Evolutionary conservation across 2,888 invertebrate species (phyloP).

Genomic region (Bembecia ichneumoniformis): DNA sequence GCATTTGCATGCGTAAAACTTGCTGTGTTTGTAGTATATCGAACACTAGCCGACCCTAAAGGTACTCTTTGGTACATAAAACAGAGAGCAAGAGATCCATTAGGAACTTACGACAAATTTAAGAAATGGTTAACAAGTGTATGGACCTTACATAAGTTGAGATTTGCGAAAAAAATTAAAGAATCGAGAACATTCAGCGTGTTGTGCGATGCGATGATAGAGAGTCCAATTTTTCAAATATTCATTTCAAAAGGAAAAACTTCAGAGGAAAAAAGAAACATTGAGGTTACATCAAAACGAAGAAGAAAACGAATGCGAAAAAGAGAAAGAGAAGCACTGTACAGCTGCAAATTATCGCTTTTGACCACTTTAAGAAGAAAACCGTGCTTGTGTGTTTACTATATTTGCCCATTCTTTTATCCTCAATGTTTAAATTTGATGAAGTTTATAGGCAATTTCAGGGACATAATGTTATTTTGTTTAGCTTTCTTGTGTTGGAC

Average conservation of each 20-base stretch:
- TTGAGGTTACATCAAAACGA: slow-evolving; percentile 13
- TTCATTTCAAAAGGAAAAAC: slow-evolving; percentile 27
- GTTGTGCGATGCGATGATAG: slow-evolving; percentile 24
- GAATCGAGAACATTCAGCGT: slow-evolving; percentile 26
- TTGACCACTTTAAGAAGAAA: slow-evolving; percentile 31
- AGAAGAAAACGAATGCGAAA: slow-evolving; percentile 22
- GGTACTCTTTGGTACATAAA: slow-evolving; percentile 16
- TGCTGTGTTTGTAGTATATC: no score
- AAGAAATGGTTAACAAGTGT: slow-evolving; percentile 13
- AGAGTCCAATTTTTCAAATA: slow-evolving; percentile 18
- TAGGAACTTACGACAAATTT: slow-evolving; percentile 15
- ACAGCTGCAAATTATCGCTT: slow-evolving; percentile 26
- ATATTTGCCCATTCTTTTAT: slow-evolving; percentile 37
- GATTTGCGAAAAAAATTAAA: slow-evolving; percentile 20
- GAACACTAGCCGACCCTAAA: slow-evolving; percentile 21
- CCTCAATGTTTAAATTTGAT: slow-evolving; percentile 33
- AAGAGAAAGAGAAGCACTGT: slow-evolving; percentile 21
- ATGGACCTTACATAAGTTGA: slow-evolving; percentile 24
- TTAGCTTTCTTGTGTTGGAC: slow-evolving; percentile 35
- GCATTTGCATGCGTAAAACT: no score
- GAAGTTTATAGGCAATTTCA: slow-evolving; percentile 19
- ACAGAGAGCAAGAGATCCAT: slow-evolving; percentile 18
- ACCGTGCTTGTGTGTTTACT: slow-evolving; percentile 43
- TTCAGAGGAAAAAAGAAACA: slow-evolving; percentile 15
- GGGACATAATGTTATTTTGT: slow-evolving; percentile 25